Base-by-base conservation (phyloP, 1,140 invertebrate genomes). In the Ips typographus region DNA sequence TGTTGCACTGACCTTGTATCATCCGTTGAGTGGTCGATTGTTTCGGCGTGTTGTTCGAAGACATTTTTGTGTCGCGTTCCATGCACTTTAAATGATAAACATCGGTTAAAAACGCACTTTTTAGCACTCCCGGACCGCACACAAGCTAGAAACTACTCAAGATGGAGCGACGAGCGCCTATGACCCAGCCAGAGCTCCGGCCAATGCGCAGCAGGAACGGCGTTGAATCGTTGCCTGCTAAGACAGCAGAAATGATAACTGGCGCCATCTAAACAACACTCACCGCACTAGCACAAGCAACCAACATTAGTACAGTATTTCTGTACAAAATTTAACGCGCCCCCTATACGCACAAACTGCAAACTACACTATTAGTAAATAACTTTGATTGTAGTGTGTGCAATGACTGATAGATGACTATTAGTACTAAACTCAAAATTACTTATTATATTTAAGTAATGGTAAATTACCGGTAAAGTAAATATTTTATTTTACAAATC, bases 121-220 rank as follows among this genome's bases (percentile, higher is more conserved):
- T 78, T 76, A 65, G 73, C 76, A 77, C 74, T 77, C 78, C 76
- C 78, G 73, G 76, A 77, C 78, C 75, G 78, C 74, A 76, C 78
- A 79, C 77, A 80, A 79, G 78, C 79, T 80, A 80, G 77, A 79
- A 77, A 79, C 79, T 79, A 80, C 79, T 80, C 79, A 80, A 80
- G 78, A 80, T 80, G 79, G 79, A 79, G 79, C 79, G 74, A 72
- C 73, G 73, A 80, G 77, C 77, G 76, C 77, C 73, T 61, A 76
- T 75, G 73, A 76, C 78, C 78, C 79, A 80, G 78, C 77, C 78
- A 78, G 76, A 79, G 78, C 78, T 78, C 74, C 70, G 66, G 71
- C 72, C 71, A 74, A 74, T 74, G 77, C 77, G 76, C 77, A 79
- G 56, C 65, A 41, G 62, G 56, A 43, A 40, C 60, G 71, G 77